Base-by-base conservation (phyloP, 1,140 invertebrate species). In the Nebria ingens region DNA sequence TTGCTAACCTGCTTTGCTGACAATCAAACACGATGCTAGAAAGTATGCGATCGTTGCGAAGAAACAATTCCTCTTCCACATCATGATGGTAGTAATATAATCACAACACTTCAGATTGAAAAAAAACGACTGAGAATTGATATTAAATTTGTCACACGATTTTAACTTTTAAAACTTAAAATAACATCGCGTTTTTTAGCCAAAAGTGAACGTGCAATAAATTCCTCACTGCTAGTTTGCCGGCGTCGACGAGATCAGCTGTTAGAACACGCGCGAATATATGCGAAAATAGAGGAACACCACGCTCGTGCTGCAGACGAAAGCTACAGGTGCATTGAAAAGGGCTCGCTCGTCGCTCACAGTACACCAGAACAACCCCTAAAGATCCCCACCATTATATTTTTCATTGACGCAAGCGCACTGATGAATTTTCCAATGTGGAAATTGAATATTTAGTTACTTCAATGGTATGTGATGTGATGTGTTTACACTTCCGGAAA, bases 321-420 rank as follows among this genome's bases (percentile, higher is more conserved):
- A 45, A 45, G 40, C 40, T 45, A 45, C 40, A 45, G 40, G 40
- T 45, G 40, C 4, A 45, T 45, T 45, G 40, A 45, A 45, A 9
- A 4, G 17, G n/a, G 6, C n/a, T n/a, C 25, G 25, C 25, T 34
- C 6, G 25, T 9, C 25, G 25, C n/a, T n/a, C n/a, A n/a, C n/a
- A n/a, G n/a, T n/a, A n/a, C n/a, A n/a, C n/a, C n/a, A n/a, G n/a
- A n/a, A n/a, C n/a, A n/a, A n/a, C n/a, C 6, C 6, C 6, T 34
- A 34, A 4, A 6, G 17, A 9, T 45, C 40, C 40, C 40, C 40
- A 11, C 40, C 40, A 45, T 12, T 45, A 17, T 4, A 34, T 12
- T 45, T 45, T 45, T 11, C 15, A 11, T 12, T 17, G 4, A 9
- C 40, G 40, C 40, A 6, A 12, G 40, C 40, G 40, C 40, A 45